phyloP scores from a whole-genome alignment of 1,140 invertebrate genomes.

The Propsilocerus akamusi region DNA sequence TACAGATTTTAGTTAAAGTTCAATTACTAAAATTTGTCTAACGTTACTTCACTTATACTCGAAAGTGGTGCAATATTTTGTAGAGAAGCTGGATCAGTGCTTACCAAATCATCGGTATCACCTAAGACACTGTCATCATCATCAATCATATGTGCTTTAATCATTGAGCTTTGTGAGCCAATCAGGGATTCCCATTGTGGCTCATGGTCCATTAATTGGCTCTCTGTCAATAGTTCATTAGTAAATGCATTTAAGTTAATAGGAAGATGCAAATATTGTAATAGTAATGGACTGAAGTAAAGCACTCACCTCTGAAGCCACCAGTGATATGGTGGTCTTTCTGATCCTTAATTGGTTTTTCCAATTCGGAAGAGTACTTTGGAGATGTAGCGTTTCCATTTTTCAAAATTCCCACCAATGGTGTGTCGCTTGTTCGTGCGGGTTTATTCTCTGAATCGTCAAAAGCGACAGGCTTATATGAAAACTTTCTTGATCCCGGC shows the following conservation, averaged over 20 bases:
- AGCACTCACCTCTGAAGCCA: conserved; percentile 17
- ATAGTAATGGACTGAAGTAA: no score
- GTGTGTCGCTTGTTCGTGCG: conserved; percentile 6
- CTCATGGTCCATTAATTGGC: conserved; percentile 23
- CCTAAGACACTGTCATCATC: conserved; percentile 20
- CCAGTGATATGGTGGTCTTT: conserved; percentile 13
- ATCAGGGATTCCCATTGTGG: conserved; percentile 28
- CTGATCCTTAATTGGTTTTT: conserved; percentile 9
- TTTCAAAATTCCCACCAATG: conserved; percentile 20
- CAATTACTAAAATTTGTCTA: conserved; percentile 15
- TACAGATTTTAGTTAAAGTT: no score
- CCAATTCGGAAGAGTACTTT: conserved; percentile 2
- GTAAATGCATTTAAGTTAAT: conserved; percentile 7
- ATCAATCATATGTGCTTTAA: conserved; percentile 9
- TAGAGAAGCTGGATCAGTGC: background rate
- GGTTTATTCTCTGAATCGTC: conserved; percentile 8
- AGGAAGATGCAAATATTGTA: no score
- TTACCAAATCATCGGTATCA: conserved; percentile 16
- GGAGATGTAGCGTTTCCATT: conserved; percentile 15
- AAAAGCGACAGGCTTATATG: conserved; percentile 21
- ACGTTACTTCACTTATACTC: conserved; percentile 22
- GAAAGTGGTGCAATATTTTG: conserved; percentile 21
- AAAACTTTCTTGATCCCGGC: conserved; percentile 16
- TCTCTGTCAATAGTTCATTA: background rate
- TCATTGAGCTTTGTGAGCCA: conserved; percentile 5